A percentile compares a stretch with the other conserved stretches of the same genome.
These are phyloP conservation scores for Catostylus mosaicus DNA, from an alignment of 30 jellyfish, hydroid and myxozoan species.

Conservation along the genomic window DNA sequence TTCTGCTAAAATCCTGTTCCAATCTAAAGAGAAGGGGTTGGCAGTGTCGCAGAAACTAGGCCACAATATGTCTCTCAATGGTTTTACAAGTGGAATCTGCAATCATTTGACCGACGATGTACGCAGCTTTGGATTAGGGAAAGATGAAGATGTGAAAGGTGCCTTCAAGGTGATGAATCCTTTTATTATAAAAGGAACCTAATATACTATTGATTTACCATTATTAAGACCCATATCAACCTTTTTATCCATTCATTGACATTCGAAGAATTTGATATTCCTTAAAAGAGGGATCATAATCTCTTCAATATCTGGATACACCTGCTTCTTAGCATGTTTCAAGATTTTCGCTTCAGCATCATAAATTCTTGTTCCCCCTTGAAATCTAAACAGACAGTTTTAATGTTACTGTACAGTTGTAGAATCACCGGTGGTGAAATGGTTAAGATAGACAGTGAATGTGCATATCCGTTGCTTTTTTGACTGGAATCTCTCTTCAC, in stretches of 20 bases:
- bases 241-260: no score
- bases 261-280: no score
- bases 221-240: no score
- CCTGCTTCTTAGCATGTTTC: not conserved
- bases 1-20: slow-evolving; percentile 74
- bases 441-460: not conserved
- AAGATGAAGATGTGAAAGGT: not conserved
- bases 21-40: slow-evolving; percentile 69
- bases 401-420: no score
- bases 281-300: no score
- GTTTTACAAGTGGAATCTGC: slow-evolving; percentile 58
- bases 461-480: not conserved
- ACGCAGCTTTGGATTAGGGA: slow-evolving; percentile 3
- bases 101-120: not conserved
- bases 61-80: slow-evolving; percentile 49
- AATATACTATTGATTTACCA: no score
- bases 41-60: slow-evolving; percentile 75
- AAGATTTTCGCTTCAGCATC: not conserved
- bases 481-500: no score
- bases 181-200: no score
- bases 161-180: slow-evolving; percentile 36
- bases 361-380: no score
- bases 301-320: no score
- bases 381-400: no score
- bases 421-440: no score